Evolutionary conservation across 1,140 invertebrate species (phyloP).

Genomic region (Trichonephila inaurata): DNA sequence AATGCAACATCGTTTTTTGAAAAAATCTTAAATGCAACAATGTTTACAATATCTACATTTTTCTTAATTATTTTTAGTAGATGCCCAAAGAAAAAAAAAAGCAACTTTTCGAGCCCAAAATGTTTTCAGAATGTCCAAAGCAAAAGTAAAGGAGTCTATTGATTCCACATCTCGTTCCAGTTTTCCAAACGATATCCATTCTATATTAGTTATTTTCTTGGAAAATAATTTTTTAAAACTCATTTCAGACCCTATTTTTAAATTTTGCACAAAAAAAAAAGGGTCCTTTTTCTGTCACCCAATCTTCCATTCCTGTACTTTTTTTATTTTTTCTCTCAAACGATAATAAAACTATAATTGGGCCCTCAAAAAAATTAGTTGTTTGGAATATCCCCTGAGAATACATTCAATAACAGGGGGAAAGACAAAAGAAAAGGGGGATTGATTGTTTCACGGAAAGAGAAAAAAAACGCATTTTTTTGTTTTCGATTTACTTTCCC

Average conservation of each 20-base stretch:
- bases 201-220: not conserved
- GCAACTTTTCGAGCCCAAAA: not conserved
- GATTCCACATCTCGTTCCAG: not conserved
- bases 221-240: not conserved
- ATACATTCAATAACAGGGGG: not conserved
- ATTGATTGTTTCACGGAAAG: not conserved
- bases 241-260: not conserved
- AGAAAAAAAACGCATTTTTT: not conserved
- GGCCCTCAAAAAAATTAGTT: not conserved
- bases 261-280: not conserved
- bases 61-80: not conserved
- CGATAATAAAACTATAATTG: not conserved
- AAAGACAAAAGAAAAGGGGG: not conserved
- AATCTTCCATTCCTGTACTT: not conserved
- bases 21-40: too few relatives aligned
- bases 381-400: not conserved
- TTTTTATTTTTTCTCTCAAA: not conserved
- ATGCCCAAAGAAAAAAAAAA: not conserved
- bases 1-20: too few relatives aligned
- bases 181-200: slow-evolving; percentile 27
- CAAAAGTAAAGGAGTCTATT: not conserved
- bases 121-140: not conserved
- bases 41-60: too few relatives aligned
- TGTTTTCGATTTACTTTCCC: not conserved
- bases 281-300: not conserved